These are phyloP conservation scores for Physocephala rufipes DNA, from an alignment of 2,888 invertebrate genomes.

Conservation along the genomic window DNA sequence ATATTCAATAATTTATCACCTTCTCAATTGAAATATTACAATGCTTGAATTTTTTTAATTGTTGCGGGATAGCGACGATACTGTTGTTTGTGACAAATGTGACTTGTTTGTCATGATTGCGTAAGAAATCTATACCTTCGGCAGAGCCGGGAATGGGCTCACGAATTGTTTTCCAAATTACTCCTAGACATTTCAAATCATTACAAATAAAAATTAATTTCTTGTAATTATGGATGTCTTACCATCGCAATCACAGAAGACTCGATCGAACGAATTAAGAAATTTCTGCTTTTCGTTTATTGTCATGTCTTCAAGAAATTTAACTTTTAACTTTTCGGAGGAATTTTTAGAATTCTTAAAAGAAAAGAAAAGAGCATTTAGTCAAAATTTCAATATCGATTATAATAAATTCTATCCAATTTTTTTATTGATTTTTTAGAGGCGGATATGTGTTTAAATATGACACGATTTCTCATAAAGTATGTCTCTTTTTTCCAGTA, in stretches of 20 bases:
- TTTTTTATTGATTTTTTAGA: no score
- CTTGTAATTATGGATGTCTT: no score
- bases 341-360: background rate
- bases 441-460: no score
- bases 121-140: slow-evolving; percentile 61
- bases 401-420: no score
- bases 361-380: background rate
- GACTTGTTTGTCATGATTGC: slow-evolving; percentile 63
- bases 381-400: no score
- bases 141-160: slow-evolving; percentile 63
- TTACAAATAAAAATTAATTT: background rate
- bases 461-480: no score
- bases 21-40: slow-evolving; percentile 54
- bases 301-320: slow-evolving; percentile 40
- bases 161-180: slow-evolving; percentile 64
- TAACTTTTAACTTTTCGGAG: background rate
- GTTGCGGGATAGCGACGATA: slow-evolving; percentile 52
- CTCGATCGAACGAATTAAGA: slow-evolving; percentile 68
- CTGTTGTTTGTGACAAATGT: slow-evolving; percentile 67
- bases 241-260: slow-evolving; percentile 73
- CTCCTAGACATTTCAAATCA: slow-evolving; percentile 59
- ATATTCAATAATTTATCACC: slow-evolving; percentile 44
- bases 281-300: slow-evolving; percentile 57
- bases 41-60: slow-evolving; percentile 54
- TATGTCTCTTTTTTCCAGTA: no score